A percentile compares a stretch with the other conserved stretches of the same genome.
These are phyloP conservation scores for Hybognathus amarus DNA, from an alignment of 2,797 vertebrate genomes.

Conservation along the genomic window DNA sequence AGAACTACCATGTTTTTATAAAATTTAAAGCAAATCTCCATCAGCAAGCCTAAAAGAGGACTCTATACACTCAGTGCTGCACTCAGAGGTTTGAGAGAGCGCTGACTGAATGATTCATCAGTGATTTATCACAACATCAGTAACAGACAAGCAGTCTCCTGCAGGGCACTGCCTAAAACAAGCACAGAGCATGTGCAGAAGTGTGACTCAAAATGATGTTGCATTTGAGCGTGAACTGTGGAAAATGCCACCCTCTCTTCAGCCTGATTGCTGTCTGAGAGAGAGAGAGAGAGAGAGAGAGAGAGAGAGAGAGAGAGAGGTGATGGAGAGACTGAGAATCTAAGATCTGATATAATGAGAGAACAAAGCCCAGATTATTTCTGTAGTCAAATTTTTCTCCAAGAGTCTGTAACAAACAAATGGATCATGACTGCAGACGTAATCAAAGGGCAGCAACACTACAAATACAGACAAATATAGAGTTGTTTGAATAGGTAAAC, in stretches of 20 bases:
- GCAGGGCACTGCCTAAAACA: constrained; percentile 15
- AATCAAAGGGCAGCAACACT: background rate
- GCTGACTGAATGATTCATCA: constrained; percentile 27
- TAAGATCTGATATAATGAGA: constrained; percentile 2
- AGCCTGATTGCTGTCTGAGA: constrained; percentile 13
- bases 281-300: background rate
- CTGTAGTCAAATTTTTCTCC: background rate
- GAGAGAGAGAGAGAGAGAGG: no score
- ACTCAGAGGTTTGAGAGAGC: background rate
- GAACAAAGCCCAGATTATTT: constrained; percentile 16
- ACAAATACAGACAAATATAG: background rate
- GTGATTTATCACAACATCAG: constrained; percentile 22
- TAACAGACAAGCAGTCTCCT: constrained; percentile 25
- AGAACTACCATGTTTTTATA: background rate
- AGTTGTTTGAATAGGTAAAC: background rate
- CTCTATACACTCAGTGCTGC: background rate
- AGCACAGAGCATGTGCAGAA: constrained; percentile 20
- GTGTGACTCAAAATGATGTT: constrained; percentile 32
- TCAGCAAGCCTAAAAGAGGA: background rate
- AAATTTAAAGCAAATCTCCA: background rate
- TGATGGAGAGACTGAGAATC: background rate
- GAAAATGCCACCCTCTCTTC: constrained; percentile 29
- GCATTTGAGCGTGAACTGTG: constrained; percentile 11
- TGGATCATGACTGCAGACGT: background rate
- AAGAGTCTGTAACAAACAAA: constrained; percentile 4